Percentiles rank a stretch among this genome's conserved stretches.
Conservation (phyloP, 2,888 invertebrate species). For the Tipula vernalis region DNA sequence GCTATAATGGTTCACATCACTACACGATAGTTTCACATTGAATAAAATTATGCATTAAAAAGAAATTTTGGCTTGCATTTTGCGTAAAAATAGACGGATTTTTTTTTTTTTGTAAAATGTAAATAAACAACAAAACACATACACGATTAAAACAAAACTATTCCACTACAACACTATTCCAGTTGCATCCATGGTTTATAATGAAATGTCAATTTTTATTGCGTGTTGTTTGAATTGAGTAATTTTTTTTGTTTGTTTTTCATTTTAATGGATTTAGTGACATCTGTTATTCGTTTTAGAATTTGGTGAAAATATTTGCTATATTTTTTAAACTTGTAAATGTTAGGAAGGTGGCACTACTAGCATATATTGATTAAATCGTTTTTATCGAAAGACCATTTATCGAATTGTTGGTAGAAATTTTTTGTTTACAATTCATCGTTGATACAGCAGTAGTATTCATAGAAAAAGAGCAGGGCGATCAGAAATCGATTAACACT, state of each 20-base stretch:
- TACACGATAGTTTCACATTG: neutral
- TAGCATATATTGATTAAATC: too few relatives aligned
- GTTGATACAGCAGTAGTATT: too few relatives aligned
- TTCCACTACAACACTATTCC: neutral
- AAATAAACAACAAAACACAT: neutral
- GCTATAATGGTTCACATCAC: neutral
- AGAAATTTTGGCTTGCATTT: neutral
- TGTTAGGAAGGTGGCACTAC: neutral
- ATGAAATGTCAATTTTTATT: neutral
- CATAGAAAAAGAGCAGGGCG: too few relatives aligned
- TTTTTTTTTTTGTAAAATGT: neutral
- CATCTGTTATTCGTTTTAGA: neutral
- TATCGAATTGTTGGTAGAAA: too few relatives aligned
- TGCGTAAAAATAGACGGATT: neutral
- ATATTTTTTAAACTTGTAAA: neutral
- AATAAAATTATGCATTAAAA: neutral
- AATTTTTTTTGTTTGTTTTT: neutral
- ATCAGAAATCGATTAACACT: too few relatives aligned
- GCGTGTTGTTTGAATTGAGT: neutral
- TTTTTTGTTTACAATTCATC: too few relatives aligned
- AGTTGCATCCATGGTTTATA: neutral
- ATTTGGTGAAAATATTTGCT: neutral
- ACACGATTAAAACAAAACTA: neutral
- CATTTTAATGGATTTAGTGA: neutral
- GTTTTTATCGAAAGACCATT: too few relatives aligned